Base-by-base conservation (phyloP, 2,113 vertebrate genomes). In the Campylorhamphus procurvoides region DNA sequence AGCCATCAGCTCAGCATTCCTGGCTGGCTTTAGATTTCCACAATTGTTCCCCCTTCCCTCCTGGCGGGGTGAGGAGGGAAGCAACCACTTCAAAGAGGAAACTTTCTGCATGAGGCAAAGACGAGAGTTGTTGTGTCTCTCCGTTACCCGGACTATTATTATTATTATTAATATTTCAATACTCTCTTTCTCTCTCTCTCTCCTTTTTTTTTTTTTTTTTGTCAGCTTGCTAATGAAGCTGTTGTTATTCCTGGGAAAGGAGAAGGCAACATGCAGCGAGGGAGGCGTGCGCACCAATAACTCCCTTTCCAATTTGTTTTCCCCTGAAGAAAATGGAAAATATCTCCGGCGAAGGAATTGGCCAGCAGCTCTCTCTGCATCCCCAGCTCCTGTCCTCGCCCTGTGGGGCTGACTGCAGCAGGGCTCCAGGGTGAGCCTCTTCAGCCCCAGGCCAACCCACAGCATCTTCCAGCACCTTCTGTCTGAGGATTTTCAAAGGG, bases 1-100 rank as follows among this genome's bases (percentile, higher is more conserved):
- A 96, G 95, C 83, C 96, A 91, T 92, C 94, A 62, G 75, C 89
- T 96, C 95, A 62, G 95, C 97, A 95, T 96, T 97, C 95, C 96
- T 97, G 91, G 37, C 96, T 80, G 66, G 95, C 96, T 87, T 94
- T 93, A 94, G 97, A 96, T 96, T 95, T 97, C 80, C 39, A 60
- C 96, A 66, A 95, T 96, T 87, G 96, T 94, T 89, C 64, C 84
- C 71, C 79, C 87, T 92, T 94, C 93, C 87, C 87, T 92, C 94
- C 89, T 42, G 89, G 94, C 14, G 44, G 84, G 87, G 71, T 33
- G 78, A 92, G 92, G 95, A 87, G 90, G 79, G 95, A 95, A 94
- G 86, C 60, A 42, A 55, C 25, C 83, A 93, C 97, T 95, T 97
- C 97, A 97, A 96, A 97, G 94, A 72, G 77, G 72, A 94, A 92